Conservation (phyloP, 2,888 invertebrate species). For the Candidula unifasciata region DNA sequence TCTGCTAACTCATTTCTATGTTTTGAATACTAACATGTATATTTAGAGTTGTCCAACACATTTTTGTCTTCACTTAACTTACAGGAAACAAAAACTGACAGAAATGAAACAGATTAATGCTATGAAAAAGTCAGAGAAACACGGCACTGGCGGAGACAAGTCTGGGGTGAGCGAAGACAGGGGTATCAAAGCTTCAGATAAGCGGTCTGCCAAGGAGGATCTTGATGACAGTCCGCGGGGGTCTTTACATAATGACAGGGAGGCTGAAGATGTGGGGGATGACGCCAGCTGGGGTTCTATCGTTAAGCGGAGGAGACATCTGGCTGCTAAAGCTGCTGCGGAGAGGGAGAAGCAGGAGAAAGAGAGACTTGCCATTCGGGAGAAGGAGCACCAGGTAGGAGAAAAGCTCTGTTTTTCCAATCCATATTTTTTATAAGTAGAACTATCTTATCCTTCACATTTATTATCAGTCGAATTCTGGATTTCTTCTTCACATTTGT, state of each 20-base stretch:
- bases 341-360: slow-evolving; percentile 69
- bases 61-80: neutral
- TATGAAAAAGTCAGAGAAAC: slow-evolving; percentile 61
- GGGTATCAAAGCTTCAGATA: slow-evolving; percentile 42
- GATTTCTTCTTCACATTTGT: too few relatives aligned
- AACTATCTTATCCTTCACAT: too few relatives aligned
- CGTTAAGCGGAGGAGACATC: slow-evolving; percentile 72
- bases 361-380: slow-evolving; percentile 62
- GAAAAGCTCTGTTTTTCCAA: too few relatives aligned
- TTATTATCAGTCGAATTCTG: too few relatives aligned
- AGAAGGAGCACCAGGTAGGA: slow-evolving; percentile 67
- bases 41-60: too few relatives aligned
- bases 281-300: slow-evolving; percentile 68
- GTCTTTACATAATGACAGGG: slow-evolving; percentile 71
- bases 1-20: too few relatives aligned
- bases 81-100: slow-evolving; percentile 60
- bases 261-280: slow-evolving; percentile 58
- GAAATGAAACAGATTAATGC: slow-evolving; percentile 69
- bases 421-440: too few relatives aligned
- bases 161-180: slow-evolving; percentile 53
- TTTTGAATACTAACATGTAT: too few relatives aligned
- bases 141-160: slow-evolving; percentile 42
- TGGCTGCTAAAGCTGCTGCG: slow-evolving; percentile 70
- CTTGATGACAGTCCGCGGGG: slow-evolving; percentile 57
- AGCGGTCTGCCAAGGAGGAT: slow-evolving; percentile 11